Evolutionary conservation across 2,888 invertebrate genomes (phyloP), one percentile per base, ranked within the genome.

Genomic region (Papilio elwesi): DNA sequence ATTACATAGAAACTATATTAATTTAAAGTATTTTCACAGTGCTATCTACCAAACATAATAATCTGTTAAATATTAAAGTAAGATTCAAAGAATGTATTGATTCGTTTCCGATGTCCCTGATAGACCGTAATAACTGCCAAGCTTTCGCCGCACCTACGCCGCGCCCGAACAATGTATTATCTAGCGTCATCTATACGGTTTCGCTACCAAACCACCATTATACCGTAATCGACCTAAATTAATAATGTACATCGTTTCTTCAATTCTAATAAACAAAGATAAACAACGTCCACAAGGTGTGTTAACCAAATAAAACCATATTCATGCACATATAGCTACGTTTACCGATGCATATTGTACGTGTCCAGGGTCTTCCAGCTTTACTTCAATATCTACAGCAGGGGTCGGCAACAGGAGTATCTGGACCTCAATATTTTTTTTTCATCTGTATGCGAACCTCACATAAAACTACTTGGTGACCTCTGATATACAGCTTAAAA

Each of bases 61-160:
- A 48, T 11, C 47, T 48, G 16, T 53, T 2, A 16, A 6, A 26
- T 0, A 16, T 55, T 55, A 26, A 26, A 55, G 26, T 12, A 11
- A 12, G 6, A 55, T 26, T 59, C 0, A 13, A 59, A 59, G 59
- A 59, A 59, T 59, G 59, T 59, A 59, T 59, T 15, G 59, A 62
- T 43, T 62, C 38, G 43, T 43, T 15, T 16, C n/a, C 0, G 16
- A 47, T 67, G 67, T 67, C 15, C 13, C 36, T 65, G 65, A 49
- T 66, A 36, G 65, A 65, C n/a, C 51, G 51, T 52, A 48, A 47
- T 51, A 62, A 43, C 12, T 36, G 51, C 38, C n/a, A 43, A 55
- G 68, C 72, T 68, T 68, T 73, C 72, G 72, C 72, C 72, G 55
- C 72, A 57, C 72, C 68, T 73, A 49, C 64, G 55, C 68, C 72